phyloP scores from a whole-genome alignment of 1,140 invertebrate species.

The Cecropterus lyciades region DNA sequence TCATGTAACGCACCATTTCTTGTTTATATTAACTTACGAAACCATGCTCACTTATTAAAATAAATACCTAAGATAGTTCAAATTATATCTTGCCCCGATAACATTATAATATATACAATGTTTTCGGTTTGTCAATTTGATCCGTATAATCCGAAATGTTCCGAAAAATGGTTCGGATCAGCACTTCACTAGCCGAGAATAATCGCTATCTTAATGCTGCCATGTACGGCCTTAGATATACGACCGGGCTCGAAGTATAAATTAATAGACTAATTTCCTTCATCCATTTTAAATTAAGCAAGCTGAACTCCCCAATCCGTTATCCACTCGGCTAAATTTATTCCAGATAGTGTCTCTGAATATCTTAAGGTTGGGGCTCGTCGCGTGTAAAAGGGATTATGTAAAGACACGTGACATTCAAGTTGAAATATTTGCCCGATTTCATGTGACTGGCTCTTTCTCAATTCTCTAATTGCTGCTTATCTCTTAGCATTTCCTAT shows the following conservation, averaged over 20 bases:
- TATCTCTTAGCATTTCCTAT: too few species aligned
- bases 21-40: too few species aligned
- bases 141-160: too few species aligned
- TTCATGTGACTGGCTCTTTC: background rate
- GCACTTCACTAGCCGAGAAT: too few species aligned
- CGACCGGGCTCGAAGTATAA: conserved; percentile 35
- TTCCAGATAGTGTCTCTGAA: conserved; percentile 29
- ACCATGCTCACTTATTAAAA: too few species aligned
- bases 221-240: conserved; percentile 30
- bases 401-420: conserved; percentile 33
- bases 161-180: too few species aligned
- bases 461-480: too few species aligned
- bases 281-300: conserved; percentile 39
- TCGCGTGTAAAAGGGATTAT: conserved; percentile 21
- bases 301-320: conserved; percentile 34
- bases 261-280: conserved; percentile 46
- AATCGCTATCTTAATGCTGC: conserved; percentile 14
- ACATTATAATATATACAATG: too few species aligned
- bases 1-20: too few species aligned
- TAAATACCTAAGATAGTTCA: too few species aligned
- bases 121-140: too few species aligned
- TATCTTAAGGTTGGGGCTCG: conserved; percentile 26
- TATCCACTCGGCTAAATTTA: conserved; percentile 30
- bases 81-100: too few species aligned
- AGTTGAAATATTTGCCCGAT: conserved; percentile 21